Conservation (phyloP, 2,797 vertebrate genomes). For the Jordanella pulchra region DNA sequence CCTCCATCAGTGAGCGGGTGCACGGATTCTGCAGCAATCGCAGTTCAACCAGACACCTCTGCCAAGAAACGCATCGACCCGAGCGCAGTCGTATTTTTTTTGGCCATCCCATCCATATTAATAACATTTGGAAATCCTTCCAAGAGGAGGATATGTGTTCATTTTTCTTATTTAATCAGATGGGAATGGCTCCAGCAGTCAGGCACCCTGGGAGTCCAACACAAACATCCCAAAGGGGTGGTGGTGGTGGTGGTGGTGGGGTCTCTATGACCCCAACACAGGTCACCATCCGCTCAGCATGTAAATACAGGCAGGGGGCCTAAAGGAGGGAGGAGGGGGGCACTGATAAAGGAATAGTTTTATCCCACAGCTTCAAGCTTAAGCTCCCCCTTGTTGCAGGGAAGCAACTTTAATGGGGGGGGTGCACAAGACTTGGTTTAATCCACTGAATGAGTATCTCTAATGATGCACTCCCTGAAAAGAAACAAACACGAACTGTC, state of each 20-base stretch:
- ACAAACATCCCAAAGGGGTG: conserved; percentile 64
- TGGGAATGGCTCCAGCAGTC: conserved; percentile 68
- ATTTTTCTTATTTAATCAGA: conserved; percentile 66
- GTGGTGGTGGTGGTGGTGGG: too few species aligned
- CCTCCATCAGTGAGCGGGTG: conserved; percentile 17
- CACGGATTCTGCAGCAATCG: conserved; percentile 33
- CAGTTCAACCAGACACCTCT: conserved; percentile 39
- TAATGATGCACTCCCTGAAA: conserved; percentile 29
- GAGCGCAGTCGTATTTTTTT: conserved; percentile 49
- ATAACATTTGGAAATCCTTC: conserved; percentile 66
- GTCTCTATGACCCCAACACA: conserved; percentile 52
- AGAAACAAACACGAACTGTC: conserved; percentile 33
- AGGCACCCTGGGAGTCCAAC: conserved; percentile 55
- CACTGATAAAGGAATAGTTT: conserved; percentile 20
- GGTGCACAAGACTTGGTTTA: conserved; percentile 24
- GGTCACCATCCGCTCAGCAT: conserved; percentile 41
- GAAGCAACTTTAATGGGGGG: conserved; percentile 49
- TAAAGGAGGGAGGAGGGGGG: background rate
- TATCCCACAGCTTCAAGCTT: conserved; percentile 17
- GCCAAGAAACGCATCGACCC: conserved; percentile 52
- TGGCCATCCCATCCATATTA: conserved; percentile 59
- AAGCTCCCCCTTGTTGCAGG: conserved; percentile 19
- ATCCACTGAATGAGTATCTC: conserved; percentile 16
- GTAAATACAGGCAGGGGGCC: background rate
- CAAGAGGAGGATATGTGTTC: conserved; percentile 48